Evolutionary conservation across 2,888 invertebrate species (phyloP).

Genomic region (Poecilus cupreus): DNA sequence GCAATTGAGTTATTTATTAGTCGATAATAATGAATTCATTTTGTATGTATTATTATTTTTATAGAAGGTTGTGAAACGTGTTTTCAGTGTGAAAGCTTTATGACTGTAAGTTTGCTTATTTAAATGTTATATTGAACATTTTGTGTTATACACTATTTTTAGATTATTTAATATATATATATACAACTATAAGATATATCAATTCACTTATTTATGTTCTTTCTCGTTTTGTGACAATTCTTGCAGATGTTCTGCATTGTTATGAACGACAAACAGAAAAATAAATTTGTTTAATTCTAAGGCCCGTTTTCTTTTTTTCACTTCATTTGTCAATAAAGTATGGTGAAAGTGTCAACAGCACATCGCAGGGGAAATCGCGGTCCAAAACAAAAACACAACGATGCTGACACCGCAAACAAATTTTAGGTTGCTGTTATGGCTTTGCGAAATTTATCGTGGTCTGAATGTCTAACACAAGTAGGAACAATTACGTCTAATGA

Average conservation of each 20-base stretch:
- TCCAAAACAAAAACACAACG: conserved; percentile 40
- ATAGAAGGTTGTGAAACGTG: conserved; percentile 56
- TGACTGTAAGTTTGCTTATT: conserved; percentile 54
- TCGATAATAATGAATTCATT: conserved; percentile 10
- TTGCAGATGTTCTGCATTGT: background rate
- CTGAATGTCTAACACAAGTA: conserved; percentile 20
- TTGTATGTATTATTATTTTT: conserved; percentile 54
- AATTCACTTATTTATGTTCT: conserved; percentile 52
- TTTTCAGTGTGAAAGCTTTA: conserved; percentile 54
- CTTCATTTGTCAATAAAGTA: conserved; percentile 48
- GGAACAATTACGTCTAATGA: conserved; percentile 11
- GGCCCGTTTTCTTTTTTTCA: conserved; percentile 22
- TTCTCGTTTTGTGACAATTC: conserved; percentile 5
- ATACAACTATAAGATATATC: conserved; percentile 36
- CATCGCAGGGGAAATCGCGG: conserved; percentile 9
- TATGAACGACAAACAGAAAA: conserved; percentile 38
- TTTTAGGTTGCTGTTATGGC: conserved; percentile 9
- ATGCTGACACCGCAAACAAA: conserved; percentile 34
- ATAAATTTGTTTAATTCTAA: conserved; percentile 53
- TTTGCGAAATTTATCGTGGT: conserved; percentile 29
- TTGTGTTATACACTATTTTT: conserved; percentile 57
- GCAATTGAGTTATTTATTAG: conserved; percentile 29
- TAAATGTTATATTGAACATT: conserved; percentile 47
- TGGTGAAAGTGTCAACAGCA: conserved; percentile 57
- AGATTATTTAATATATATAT: conserved; percentile 52